A percentile compares a stretch with the other conserved stretches of the same genome.
phyloP scores from a whole-genome alignment of 2,888 invertebrate genomes.

The Cosmopolites sordidus region DNA sequence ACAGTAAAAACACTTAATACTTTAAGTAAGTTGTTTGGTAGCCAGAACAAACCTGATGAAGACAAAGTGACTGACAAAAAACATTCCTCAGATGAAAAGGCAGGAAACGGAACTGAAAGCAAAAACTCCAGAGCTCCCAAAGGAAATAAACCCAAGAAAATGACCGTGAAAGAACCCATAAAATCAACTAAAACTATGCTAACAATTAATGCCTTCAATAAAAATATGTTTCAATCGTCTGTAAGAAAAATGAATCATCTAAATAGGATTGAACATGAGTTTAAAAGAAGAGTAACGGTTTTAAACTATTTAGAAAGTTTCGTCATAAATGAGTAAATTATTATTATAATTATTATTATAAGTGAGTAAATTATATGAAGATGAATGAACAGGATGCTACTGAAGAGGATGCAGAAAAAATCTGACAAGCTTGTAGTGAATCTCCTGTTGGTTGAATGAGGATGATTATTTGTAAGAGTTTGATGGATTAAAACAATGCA shows the following conservation, averaged over 20 bases:
- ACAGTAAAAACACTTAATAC: constrained; percentile 83
- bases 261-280: constrained; percentile 69
- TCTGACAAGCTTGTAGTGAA: constrained; percentile 63
- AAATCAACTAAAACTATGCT: constrained; percentile 58
- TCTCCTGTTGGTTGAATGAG: constrained; percentile 94
- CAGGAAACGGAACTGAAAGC: constrained; percentile 18
- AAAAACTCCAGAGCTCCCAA: constrained; percentile 47
- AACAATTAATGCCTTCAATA: constrained; percentile 61
- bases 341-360: too few relatives aligned
- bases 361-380: constrained; percentile 73
- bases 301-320: constrained; percentile 91
- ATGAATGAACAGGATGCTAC: constrained; percentile 78
- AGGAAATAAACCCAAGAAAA: constrained; percentile 64
- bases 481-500: constrained; percentile 18
- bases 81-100: constrained; percentile 42
- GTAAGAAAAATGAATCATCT: constrained; percentile 56
- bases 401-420: constrained; percentile 69
- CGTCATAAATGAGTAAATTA: constrained; percentile 85
- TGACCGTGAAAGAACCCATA: constrained; percentile 73
- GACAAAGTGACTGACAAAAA: constrained; percentile 34
- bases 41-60: constrained; percentile 50
- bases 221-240: constrained; percentile 60
- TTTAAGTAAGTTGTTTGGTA: constrained; percentile 85
- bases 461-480: constrained; percentile 59
- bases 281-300: constrained; percentile 77